Base-by-base conservation (phyloP, 2,888 invertebrate genomes). In the Acleris cristana region DNA sequence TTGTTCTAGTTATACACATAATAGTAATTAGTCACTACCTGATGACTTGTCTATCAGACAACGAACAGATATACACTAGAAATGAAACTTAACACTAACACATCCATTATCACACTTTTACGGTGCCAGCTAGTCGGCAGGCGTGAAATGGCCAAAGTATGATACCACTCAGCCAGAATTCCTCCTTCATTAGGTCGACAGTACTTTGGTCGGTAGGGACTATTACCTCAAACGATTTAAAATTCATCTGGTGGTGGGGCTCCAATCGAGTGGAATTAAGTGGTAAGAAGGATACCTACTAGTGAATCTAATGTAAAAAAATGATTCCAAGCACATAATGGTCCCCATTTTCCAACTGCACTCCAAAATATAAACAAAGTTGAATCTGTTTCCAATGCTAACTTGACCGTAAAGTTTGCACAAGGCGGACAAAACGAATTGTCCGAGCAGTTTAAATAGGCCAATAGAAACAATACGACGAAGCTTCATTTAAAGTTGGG, bases 391-490 rank as follows among this genome's bases (percentile, higher is more conserved):
- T 23, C 56, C 30, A 34, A 34, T 40, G 44, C 21, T 56, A 23
- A 55, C 3, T 51, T 44, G 34, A 45, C 54, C 53, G 30, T 26
- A 53, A 59, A 59, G 49, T 65, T 55, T 23, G 49, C 19, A 40
- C 49, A 60, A 51, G 54, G 52, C 55, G 18, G 45, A 48, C 49
- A 34, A 51, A 60, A 60, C 44, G 49, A 65, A 56, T 61, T 51
- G 55, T 55, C 45, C 45, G 45, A 57, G 52, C 61, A 66, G 61
- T 62, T 62, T 62, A 53, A 66, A 57, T 18, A 52, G 57, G 62
- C 51, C 61, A 66, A 62, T 66, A 66, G 66, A 66, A 62, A 66
- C 66, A 66, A 53, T 66, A 52, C 62, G 55, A 61, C 61, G 52
- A 56, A 60, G 56, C 57, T 66, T 66, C 52, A 66, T 66, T 66